Evolutionary conservation across 1,140 invertebrate species (phyloP).

Genomic region (Hylaeus volcanicus): DNA sequence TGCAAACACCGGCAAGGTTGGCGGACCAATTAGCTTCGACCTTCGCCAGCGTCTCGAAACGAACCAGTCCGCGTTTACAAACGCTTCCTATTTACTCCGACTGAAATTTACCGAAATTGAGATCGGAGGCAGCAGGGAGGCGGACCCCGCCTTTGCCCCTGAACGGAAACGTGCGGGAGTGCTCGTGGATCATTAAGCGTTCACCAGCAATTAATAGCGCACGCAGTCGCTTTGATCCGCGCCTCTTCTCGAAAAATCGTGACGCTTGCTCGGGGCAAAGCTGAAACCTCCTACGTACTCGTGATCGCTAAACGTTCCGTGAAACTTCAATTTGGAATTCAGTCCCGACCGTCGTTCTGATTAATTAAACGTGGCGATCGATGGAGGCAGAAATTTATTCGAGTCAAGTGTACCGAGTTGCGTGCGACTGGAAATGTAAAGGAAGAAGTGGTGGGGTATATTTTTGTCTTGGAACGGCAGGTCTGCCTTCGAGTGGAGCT

Average conservation of each 20-base stretch:
- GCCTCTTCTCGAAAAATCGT: neutral
- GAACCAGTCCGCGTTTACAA: slow-evolving; percentile 28
- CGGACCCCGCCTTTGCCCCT: neutral
- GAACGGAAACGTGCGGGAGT: neutral
- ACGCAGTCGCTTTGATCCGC: neutral
- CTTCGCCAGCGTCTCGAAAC: slow-evolving; percentile 34
- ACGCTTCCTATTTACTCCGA: slow-evolving; percentile 36
- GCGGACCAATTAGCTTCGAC: slow-evolving; percentile 44
- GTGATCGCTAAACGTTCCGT: too few relatives aligned
- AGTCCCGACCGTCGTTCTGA: too few relatives aligned
- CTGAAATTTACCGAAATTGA: slow-evolving; percentile 46
- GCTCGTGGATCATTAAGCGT: slow-evolving; percentile 13
- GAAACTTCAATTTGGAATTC: too few relatives aligned
- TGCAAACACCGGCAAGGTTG: slow-evolving; percentile 45
- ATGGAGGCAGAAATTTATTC: too few relatives aligned
- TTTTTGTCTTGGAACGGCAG: too few relatives aligned
- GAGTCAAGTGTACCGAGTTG: too few relatives aligned
- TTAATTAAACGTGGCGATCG: too few relatives aligned
- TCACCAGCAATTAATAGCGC: slow-evolving; percentile 6
- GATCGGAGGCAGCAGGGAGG: slow-evolving; percentile 1
- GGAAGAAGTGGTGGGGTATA: too few relatives aligned
- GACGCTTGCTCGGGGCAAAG: too few relatives aligned
- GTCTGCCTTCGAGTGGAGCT: too few relatives aligned
- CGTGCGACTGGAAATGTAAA: too few relatives aligned
- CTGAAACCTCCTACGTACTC: too few relatives aligned